Base-by-base conservation (phyloP, 2,113 vertebrate genomes). In the Lanius ludovicianus region DNA sequence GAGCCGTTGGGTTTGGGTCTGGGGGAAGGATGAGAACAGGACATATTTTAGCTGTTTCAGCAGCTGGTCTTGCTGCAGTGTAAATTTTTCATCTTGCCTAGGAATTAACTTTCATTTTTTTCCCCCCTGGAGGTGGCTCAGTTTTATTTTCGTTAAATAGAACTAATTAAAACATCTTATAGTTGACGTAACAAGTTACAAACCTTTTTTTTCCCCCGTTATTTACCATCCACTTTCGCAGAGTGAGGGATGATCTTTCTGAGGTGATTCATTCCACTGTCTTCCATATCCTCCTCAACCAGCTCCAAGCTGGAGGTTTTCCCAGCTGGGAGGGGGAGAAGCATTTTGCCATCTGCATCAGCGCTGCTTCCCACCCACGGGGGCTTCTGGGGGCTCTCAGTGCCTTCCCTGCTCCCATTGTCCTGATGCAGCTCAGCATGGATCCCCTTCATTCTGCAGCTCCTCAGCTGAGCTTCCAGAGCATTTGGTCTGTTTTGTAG, bases 291-390 rank as follows among this genome's bases (percentile, higher is more conserved):
- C 76, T 55, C 63, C 69, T 33, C 31, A 47, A 42, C 31, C 88
- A 70, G 90, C 95, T 93, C 82, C 67, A 27, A 63, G 68, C 44
- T 96, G 95, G 95, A 94, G 92, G 39, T 37, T 67, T 83, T 82
- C 91, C 90, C 90, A 95, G 90, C 64, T 5, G 20, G 2, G 37
- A 37, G 37, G 52, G 53, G 88, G 62, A 47, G 12, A 84, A 95
- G 89, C 55, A 1, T 77, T 80, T 41, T 83, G 39, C 95, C 91
- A 94, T 93, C 93, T 92, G 87, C 35, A 81, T 11, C 67, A 12
- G 62, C 4, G 53, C 84, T 71, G 25, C 81, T 68, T 85, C 95
- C 96, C 68, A 42, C 91, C n/a, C 89, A 37, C 24, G 7, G 63
- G 7, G 52, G 49, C 42, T 86, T 21, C 13, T 52, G 59, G 55